Conservation (phyloP, 2,113 vertebrate genomes). For the Catharus bicknelli region DNA sequence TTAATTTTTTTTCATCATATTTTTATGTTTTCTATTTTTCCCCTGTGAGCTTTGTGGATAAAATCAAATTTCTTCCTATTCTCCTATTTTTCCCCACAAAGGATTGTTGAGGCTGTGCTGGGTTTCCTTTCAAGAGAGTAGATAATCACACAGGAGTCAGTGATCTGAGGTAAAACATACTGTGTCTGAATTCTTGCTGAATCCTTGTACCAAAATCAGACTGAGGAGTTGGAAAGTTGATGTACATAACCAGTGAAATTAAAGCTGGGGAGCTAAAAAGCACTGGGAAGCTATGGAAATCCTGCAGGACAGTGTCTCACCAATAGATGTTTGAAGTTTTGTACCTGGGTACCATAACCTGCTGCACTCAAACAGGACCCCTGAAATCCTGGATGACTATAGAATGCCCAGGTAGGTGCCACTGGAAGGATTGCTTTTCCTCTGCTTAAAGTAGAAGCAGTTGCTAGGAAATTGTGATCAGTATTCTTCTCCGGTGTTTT, state of each 20-base stretch:
- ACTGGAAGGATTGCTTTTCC: neutral
- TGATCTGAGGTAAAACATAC: neutral
- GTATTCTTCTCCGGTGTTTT: neutral
- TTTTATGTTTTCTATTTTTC: neutral
- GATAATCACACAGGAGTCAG: neutral
- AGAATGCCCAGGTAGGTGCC: neutral
- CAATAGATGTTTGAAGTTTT: neutral
- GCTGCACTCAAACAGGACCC: neutral
- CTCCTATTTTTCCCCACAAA: neutral
- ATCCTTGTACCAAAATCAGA: neutral
- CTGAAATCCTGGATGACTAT: neutral
- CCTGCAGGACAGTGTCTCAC: neutral
- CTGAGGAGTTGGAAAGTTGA: neutral
- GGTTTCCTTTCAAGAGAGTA: neutral
- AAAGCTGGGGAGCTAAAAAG: neutral
- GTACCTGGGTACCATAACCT: neutral
- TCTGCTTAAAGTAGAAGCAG: neutral
- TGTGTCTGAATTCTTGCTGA: neutral
- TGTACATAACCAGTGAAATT: neutral
- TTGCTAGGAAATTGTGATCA: neutral
- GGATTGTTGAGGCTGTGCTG: neutral
- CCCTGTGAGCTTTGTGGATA: neutral
- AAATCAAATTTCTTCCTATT: neutral
- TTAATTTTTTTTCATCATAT: neutral
- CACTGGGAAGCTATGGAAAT: neutral